A percentile compares a stretch with the other conserved stretches of the same genome.
phyloP scores from a whole-genome alignment of 2,113 vertebrate species.

The Nanorana parkeri region DNA sequence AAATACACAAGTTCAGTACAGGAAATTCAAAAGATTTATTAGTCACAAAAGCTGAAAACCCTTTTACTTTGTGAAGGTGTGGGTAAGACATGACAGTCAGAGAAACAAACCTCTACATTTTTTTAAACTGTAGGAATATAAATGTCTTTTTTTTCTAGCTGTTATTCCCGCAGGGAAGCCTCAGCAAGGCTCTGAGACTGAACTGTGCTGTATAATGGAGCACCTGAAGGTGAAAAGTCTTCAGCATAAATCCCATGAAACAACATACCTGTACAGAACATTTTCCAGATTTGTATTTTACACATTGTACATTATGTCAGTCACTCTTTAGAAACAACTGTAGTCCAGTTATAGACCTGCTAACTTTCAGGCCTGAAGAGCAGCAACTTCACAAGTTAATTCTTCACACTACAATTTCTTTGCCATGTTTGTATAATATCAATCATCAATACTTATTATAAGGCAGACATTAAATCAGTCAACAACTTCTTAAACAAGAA shows the following conservation, averaged over 20 bases:
- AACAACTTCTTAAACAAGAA: neutral
- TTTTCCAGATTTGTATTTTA: constrained; percentile 16
- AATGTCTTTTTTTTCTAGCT: neutral
- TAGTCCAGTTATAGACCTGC: neutral
- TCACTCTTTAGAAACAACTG: constrained; percentile 2
- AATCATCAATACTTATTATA: neutral
- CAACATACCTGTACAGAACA: constrained; percentile 17
- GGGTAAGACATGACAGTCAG: constrained; percentile 7
- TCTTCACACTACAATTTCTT: neutral
- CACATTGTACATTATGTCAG: constrained; percentile 4
- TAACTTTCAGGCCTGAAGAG: neutral
- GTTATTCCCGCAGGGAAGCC: constrained; percentile 8
- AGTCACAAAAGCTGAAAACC: no score
- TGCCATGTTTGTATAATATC: neutral
- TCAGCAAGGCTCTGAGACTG: neutral
- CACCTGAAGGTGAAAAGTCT: constrained; percentile 37
- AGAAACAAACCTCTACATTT: no score
- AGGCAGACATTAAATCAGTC: neutral
- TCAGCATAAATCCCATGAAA: constrained; percentile 9
- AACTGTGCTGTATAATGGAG: neutral
- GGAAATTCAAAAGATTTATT: no score
- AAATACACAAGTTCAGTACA: no score
- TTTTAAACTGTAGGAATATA: neutral
- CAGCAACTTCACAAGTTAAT: neutral
- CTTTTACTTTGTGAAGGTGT: neutral